Evolutionary conservation across 2,113 vertebrate species (phyloP).

Genomic region (Hoplias malabaricus): DNA sequence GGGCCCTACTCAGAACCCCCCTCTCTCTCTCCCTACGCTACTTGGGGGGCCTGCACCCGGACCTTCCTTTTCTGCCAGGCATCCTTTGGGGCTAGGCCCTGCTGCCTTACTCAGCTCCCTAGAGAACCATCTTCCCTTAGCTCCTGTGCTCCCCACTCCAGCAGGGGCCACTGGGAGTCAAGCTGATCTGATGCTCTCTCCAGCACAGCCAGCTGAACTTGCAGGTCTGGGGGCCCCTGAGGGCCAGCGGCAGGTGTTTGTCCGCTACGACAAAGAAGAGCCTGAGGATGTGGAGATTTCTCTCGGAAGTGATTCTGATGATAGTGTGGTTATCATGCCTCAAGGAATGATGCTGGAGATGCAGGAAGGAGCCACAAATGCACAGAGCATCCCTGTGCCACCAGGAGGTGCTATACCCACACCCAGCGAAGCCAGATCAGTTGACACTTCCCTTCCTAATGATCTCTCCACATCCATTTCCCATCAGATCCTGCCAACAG

Average conservation of each 20-base stretch:
- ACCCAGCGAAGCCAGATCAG: conserved; percentile 41
- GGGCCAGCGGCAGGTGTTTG: conserved; percentile 80
- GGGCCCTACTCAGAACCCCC: conserved; percentile 61
- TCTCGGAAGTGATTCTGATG: conserved; percentile 86
- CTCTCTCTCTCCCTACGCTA: conserved; percentile 65
- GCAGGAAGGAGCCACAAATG: conserved; percentile 55
- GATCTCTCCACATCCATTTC: conserved; percentile 63
- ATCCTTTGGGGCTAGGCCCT: conserved; percentile 64
- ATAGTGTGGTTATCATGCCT: conserved; percentile 88
- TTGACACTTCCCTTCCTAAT: conserved; percentile 57
- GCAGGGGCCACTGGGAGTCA: conserved; percentile 34
- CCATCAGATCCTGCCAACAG: conserved; percentile 57
- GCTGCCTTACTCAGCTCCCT: conserved; percentile 67
- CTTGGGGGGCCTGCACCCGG: conserved; percentile 62
- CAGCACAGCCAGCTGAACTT: conserved; percentile 64
- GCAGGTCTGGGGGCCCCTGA: conserved; percentile 68
- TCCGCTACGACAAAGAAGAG: conserved; percentile 88
- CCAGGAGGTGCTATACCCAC: conserved; percentile 33
- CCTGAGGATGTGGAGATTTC: conserved; percentile 87
- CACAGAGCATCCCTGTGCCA: conserved; percentile 42
- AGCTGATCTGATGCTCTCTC: conserved; percentile 67
- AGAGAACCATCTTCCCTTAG: conserved; percentile 75
- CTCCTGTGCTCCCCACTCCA: conserved; percentile 63
- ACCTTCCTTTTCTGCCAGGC: conserved; percentile 65
- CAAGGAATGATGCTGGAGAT: conserved; percentile 72